phyloP scores from a whole-genome alignment of 1,140 invertebrate genomes.

The Brachionus rubens region DNA sequence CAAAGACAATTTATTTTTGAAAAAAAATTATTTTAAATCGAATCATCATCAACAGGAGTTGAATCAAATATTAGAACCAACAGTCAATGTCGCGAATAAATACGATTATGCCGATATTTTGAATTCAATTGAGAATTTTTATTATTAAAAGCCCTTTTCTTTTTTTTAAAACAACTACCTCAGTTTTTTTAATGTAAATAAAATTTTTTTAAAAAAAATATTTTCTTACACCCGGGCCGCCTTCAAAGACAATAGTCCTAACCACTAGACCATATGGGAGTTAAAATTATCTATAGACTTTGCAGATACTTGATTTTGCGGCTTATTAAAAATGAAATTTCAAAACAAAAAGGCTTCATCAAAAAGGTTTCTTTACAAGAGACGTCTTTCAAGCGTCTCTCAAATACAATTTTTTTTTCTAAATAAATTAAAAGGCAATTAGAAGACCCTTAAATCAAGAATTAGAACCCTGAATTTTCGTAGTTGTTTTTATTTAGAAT shows the following conservation, averaged over 20 bases:
- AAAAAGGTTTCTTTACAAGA: too few species aligned
- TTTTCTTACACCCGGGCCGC: conserved; percentile 40
- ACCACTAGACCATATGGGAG: conserved; percentile 44
- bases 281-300: neutral
- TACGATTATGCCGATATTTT: conserved; percentile 2
- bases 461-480: too few species aligned
- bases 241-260: conserved; percentile 41
- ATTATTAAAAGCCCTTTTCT: neutral
- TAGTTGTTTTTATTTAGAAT: too few species aligned
- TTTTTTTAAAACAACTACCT: neutral
- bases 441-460: too few species aligned
- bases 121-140: conserved; percentile 34
- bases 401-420: too few species aligned
- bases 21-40: conserved; percentile 5
- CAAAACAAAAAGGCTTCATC: too few species aligned
- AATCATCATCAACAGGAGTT: neutral
- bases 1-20: conserved; percentile 1
- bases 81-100: neutral
- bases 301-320: too few species aligned
- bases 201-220: neutral
- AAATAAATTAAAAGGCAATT: too few species aligned
- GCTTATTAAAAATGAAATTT: too few species aligned
- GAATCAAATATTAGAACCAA: conserved; percentile 17
- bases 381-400: too few species aligned
- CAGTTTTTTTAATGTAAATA: conserved; percentile 15